Evolutionary conservation across 2,888 invertebrate species (phyloP).

Genomic region (Lasioglossum marginatum): DNA sequence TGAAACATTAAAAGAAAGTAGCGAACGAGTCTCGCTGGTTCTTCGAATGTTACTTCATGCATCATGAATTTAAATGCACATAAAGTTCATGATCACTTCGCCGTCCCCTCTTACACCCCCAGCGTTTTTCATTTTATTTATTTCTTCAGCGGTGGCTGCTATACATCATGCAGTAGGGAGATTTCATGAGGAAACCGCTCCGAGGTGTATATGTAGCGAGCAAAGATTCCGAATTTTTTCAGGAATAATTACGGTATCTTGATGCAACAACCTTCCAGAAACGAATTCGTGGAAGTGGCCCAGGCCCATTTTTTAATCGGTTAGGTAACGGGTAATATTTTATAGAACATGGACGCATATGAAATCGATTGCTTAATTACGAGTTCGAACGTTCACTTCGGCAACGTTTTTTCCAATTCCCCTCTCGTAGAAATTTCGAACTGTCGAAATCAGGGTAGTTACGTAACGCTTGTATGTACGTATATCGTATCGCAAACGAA

Average conservation of each 20-base stretch:
- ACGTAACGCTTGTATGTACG: conserved; percentile 6
- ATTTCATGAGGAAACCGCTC: not conserved
- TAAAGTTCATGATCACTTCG: not conserved
- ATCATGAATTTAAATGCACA: not conserved
- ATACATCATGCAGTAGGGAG: too few species aligned
- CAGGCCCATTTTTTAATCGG: not conserved
- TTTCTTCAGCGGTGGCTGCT: not conserved
- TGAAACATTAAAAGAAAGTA: not conserved
- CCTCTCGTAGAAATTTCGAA: conserved; percentile 23
- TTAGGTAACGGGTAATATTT: not conserved
- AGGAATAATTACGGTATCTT: not conserved
- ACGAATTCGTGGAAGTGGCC: not conserved
- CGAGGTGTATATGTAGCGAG: not conserved
- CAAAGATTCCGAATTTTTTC: not conserved
- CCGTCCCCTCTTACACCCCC: not conserved
- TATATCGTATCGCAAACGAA: conserved; percentile 25
- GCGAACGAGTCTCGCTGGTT: not conserved
- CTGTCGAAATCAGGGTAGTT: conserved; percentile 36
- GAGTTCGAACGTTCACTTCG: conserved; percentile 10
- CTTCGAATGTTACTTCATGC: not conserved
- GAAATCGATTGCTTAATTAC: conserved; percentile 32
- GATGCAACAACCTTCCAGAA: not conserved
- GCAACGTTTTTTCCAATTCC: not conserved
- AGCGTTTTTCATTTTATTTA: not conserved
- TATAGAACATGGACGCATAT: not conserved